A percentile compares a stretch with the other conserved stretches of the same genome.
Conservation (phyloP, 2,888 invertebrate species). For the Drosophila imparisetae region DNA sequence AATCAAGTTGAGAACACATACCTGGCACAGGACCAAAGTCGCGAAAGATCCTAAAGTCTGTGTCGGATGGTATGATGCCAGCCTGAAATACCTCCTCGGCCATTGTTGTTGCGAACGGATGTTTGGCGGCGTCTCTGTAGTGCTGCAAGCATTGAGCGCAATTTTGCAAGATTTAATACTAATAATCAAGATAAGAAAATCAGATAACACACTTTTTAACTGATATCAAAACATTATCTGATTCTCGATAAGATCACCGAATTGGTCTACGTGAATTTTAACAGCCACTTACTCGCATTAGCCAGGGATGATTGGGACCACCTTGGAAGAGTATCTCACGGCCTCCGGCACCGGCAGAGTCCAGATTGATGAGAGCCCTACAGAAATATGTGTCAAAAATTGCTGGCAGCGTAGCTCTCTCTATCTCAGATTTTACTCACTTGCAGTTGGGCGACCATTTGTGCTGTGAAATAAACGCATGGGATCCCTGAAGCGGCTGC, state of each 20-base stretch:
- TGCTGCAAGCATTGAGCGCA: slow-evolving; percentile 75
- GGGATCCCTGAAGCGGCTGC: slow-evolving; percentile 88
- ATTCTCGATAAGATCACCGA: slow-evolving; percentile 11
- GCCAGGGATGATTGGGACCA: slow-evolving; percentile 89
- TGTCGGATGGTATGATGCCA: slow-evolving; percentile 89
- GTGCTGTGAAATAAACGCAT: slow-evolving; percentile 89
- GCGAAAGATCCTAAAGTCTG: slow-evolving; percentile 88
- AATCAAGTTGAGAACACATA: slow-evolving; percentile 51
- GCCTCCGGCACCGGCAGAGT: slow-evolving; percentile 96
- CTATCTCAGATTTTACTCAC: slow-evolving; percentile 60
- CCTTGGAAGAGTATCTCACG: slow-evolving; percentile 95
- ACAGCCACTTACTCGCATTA: slow-evolving; percentile 85
- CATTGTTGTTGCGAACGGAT: slow-evolving; percentile 86
- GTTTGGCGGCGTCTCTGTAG: slow-evolving; percentile 85
- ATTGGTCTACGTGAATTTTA: slow-evolving; percentile 6
- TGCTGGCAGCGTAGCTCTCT: not conserved
- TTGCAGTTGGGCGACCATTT: slow-evolving; percentile 91
- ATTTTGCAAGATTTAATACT: slow-evolving; percentile 4
- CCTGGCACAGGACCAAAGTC: slow-evolving; percentile 88
- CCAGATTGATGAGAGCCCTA: slow-evolving; percentile 93
- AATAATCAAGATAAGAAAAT: slow-evolving; percentile 13
- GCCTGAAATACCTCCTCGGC: slow-evolving; percentile 89
- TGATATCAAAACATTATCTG: slow-evolving; percentile 8
- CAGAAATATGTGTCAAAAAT: not conserved
- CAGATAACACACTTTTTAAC: slow-evolving; percentile 20